Evolutionary conservation across 2,888 invertebrate species (phyloP).

Genomic region (Petrophora chlorosata): DNA sequence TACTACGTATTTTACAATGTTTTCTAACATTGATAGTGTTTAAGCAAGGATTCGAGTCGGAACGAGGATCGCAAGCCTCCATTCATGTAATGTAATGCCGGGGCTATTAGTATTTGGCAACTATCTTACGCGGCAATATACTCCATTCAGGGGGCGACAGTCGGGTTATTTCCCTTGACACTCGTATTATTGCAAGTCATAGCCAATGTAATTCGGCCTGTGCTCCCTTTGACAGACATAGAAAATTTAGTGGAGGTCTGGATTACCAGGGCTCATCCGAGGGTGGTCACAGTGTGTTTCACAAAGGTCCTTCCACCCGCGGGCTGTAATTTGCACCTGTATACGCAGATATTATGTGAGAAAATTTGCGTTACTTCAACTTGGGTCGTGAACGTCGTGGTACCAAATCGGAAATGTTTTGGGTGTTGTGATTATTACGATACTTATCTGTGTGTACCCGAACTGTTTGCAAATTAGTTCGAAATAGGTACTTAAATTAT

Average conservation of each 20-base stretch:
- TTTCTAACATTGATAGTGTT: conserved; percentile 45
- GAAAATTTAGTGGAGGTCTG: conserved; percentile 33
- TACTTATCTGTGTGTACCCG: conserved; percentile 18
- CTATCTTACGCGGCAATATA: conserved; percentile 55
- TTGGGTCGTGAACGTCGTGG: conserved; percentile 39
- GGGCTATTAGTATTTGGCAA: conserved; percentile 44
- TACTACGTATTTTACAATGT: conserved; percentile 60
- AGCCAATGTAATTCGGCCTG: conserved; percentile 52
- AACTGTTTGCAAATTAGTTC: conserved; percentile 1
- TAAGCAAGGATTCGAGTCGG: conserved; percentile 30
- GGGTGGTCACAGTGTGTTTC: conserved; percentile 60
- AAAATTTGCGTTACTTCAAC: conserved; percentile 68
- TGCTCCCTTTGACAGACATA: conserved; percentile 49
- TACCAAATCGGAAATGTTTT: conserved; percentile 37
- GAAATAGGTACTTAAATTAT: background rate
- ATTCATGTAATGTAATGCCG: conserved; percentile 43
- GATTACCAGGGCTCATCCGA: conserved; percentile 52
- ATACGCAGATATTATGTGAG: conserved; percentile 73
- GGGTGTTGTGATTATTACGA: conserved; percentile 34
- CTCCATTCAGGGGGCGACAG: conserved; percentile 59
- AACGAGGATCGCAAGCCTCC: conserved; percentile 13
- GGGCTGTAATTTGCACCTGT: conserved; percentile 78
- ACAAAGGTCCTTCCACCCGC: conserved; percentile 64
- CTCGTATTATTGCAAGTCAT: conserved; percentile 69
- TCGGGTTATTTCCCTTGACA: conserved; percentile 73